These are phyloP conservation scores for Didymodactylos carnosus DNA, from an alignment of 2,888 invertebrate genomes.

Conservation along the genomic window DNA sequence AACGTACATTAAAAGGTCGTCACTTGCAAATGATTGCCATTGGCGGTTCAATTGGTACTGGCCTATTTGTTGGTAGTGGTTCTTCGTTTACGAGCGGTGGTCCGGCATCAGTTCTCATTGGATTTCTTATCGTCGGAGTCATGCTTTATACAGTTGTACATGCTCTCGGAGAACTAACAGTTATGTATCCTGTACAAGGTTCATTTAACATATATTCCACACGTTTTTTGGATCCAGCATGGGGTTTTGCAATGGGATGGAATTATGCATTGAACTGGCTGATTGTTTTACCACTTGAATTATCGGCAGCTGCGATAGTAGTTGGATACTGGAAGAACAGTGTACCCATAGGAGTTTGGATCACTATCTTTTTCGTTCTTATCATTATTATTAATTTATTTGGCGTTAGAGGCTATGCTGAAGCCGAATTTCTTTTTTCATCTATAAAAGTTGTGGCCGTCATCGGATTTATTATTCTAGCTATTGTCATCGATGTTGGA, in stretches of 20 bases:
- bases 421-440: neutral
- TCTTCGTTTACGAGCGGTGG: neutral
- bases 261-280: neutral
- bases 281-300: neutral
- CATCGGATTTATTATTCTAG: slow-evolving; percentile 1
- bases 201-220: neutral
- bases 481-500: neutral
- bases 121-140: neutral
- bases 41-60: slow-evolving; percentile 3
- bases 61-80: slow-evolving; percentile 2
- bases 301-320: neutral
- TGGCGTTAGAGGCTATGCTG: slow-evolving; percentile 1
- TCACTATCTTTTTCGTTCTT: neutral
- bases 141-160: slow-evolving; percentile 5
- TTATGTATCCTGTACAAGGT: neutral
- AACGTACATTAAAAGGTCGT: neutral
- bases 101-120: neutral
- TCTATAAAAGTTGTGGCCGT: neutral
- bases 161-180: slow-evolving; percentile 4
- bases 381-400: slow-evolving; percentile 2
- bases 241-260: slow-evolving; percentile 10
- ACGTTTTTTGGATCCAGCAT: slow-evolving; percentile 5
- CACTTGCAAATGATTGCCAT: slow-evolving; percentile 9
- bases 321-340: neutral
- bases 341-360: neutral